phyloP scores from a whole-genome alignment of 2,113 vertebrate species.

The Aspidoscelis tigris region DNA sequence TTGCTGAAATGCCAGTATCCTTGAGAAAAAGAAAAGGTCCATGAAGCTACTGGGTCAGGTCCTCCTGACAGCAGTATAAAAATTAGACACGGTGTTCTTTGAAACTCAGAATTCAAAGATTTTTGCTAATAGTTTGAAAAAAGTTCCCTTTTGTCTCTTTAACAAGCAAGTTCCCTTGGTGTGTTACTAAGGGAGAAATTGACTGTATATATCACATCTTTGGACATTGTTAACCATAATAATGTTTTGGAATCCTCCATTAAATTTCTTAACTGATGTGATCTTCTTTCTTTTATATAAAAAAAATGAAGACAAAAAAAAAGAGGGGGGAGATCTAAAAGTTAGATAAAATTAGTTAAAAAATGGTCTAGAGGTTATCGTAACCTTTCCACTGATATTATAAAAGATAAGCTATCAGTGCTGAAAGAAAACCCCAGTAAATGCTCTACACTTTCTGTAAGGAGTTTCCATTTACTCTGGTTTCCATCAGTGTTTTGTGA shows the following conservation, averaged over 20 bases:
- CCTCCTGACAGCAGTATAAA: neutral
- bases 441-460: slow-evolving; percentile 29
- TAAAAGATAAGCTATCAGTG: slow-evolving; percentile 19
- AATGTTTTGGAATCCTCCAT: slow-evolving; percentile 26
- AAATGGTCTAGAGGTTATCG: slow-evolving; percentile 36
- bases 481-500: slow-evolving; percentile 28
- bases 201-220: neutral
- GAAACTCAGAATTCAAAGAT: neutral
- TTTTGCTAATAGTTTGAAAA: neutral
- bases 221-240: slow-evolving; percentile 8
- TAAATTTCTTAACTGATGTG: slow-evolving; percentile 28
- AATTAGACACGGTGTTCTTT: neutral
- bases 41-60: neutral
- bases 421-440: slow-evolving; percentile 25
- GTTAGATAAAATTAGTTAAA: slow-evolving; percentile 29
- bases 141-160: neutral
- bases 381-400: slow-evolving; percentile 25
- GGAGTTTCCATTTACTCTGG: slow-evolving; percentile 28
- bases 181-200: neutral
- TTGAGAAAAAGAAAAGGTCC: neutral
- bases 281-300: slow-evolving; percentile 29
- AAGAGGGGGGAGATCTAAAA: neutral
- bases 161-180: neutral
- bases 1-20: neutral
- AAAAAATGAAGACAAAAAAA: slow-evolving; percentile 20